Conservation (phyloP, 2,797 vertebrate species). For the Phalanger gymnotis region DNA sequence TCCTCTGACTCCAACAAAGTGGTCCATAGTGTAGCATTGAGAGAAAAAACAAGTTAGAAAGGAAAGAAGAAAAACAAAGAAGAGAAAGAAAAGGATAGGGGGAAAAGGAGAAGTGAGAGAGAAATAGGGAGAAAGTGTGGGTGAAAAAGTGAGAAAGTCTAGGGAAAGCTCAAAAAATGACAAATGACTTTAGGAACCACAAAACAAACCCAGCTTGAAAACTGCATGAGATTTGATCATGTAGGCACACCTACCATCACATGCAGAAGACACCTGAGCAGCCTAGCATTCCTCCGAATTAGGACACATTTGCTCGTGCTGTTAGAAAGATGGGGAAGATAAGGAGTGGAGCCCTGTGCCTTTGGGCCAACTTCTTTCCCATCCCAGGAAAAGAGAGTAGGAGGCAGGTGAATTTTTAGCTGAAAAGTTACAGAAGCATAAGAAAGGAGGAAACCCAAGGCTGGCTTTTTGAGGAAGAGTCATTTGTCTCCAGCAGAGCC, state of each 20-base stretch:
- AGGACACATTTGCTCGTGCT: background rate
- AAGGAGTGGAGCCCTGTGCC: slow-evolving; percentile 40
- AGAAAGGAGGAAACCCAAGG: slow-evolving; percentile 38
- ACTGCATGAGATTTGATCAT: background rate
- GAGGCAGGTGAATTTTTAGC: slow-evolving; percentile 65
- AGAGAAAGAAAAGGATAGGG: background rate
- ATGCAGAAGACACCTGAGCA: background rate
- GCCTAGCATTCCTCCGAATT: background rate
- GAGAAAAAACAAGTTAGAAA: background rate
- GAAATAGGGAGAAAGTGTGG: background rate
- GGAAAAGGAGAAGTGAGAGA: background rate
- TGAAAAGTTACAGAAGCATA: slow-evolving; percentile 74
- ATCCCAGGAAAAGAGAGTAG: slow-evolving; percentile 46
- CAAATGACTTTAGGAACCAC: slow-evolving; percentile 20
- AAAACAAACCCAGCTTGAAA: slow-evolving; percentile 36
- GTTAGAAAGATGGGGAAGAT: background rate
- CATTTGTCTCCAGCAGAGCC: slow-evolving; percentile 28
- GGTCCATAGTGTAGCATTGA: background rate
- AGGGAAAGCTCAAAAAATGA: background rate
- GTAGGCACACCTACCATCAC: background rate
- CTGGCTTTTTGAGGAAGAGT: slow-evolving; percentile 26
- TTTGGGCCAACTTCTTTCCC: slow-evolving; percentile 27
- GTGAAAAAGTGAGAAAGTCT: background rate
- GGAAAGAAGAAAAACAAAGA: background rate
- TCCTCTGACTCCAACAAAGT: background rate